Conservation (phyloP, 2,888 invertebrate species). For the Clivina fossor region DNA sequence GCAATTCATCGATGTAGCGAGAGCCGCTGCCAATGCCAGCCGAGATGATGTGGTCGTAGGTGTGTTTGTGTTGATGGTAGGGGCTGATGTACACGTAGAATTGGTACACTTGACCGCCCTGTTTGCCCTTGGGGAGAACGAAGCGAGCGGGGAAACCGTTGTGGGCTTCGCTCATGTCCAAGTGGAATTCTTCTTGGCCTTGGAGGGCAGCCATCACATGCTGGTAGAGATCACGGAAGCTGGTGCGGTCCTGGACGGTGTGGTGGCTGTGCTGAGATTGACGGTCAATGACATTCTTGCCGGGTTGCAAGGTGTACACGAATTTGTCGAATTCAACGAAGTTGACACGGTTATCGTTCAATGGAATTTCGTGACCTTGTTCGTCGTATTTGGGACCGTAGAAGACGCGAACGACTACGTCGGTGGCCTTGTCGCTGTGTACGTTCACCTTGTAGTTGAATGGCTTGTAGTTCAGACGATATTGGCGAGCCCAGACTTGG, state of each 20-base stretch:
- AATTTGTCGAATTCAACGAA: constrained; percentile 68
- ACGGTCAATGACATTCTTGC: constrained; percentile 66
- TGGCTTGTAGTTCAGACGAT: constrained; percentile 66
- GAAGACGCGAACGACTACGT: constrained; percentile 66
- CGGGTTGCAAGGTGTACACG: constrained; percentile 59
- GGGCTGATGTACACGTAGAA: constrained; percentile 56
- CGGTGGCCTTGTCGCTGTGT: constrained; percentile 59
- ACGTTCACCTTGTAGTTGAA: constrained; percentile 62
- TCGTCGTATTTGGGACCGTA: constrained; percentile 70
- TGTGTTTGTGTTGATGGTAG: constrained; percentile 40
- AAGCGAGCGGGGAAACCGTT: constrained; percentile 72
- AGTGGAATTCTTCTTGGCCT: constrained; percentile 57
- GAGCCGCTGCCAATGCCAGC: constrained; percentile 60
- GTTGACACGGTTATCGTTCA: constrained; percentile 62
- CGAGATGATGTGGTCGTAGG: constrained; percentile 56
- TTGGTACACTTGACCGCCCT: constrained; percentile 63
- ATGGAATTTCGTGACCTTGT: constrained; percentile 58
- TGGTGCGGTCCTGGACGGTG: constrained; percentile 64
- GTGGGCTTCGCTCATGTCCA: constrained; percentile 59
- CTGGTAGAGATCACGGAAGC: constrained; percentile 65
- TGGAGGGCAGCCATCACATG: constrained; percentile 60
- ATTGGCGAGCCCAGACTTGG: constrained; percentile 61
- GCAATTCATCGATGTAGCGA: constrained; percentile 61
- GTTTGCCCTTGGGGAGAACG: constrained; percentile 69
- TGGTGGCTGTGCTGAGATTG: constrained; percentile 48